Evolutionary conservation across 2,113 vertebrate genomes (phyloP).

Genomic region (Coptodon bakossiorum): DNA sequence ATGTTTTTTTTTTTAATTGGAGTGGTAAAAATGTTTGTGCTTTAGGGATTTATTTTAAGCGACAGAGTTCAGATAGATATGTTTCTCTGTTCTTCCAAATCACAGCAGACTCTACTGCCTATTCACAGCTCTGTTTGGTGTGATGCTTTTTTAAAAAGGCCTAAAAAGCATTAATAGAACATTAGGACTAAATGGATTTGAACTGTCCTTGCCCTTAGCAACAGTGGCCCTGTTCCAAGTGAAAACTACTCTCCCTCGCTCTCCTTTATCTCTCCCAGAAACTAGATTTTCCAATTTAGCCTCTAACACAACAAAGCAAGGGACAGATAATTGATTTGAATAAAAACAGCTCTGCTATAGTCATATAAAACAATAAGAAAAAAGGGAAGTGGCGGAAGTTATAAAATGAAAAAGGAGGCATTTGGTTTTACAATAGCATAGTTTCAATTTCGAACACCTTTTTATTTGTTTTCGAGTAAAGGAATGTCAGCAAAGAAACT

Average conservation of each 20-base stretch:
- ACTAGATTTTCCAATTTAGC: slow-evolving; percentile 42
- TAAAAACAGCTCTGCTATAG: neutral
- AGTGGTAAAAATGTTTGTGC: neutral
- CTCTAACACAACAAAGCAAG: slow-evolving; percentile 10
- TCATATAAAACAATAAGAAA: neutral
- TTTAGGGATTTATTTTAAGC: neutral
- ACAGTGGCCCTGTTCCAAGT: slow-evolving; percentile 47
- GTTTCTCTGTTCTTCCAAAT: neutral
- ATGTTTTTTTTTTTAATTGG: accelerated
- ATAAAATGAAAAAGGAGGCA: neutral
- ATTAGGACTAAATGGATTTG: slow-evolving; percentile 66
- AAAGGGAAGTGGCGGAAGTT: neutral
- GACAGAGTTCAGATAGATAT: neutral
- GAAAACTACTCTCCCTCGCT: slow-evolving; percentile 19
- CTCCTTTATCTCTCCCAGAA: slow-evolving; percentile 18
- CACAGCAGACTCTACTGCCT: neutral
- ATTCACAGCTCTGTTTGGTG: neutral
- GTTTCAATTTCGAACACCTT: slow-evolving; percentile 23
- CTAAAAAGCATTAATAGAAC: slow-evolving; percentile 57
- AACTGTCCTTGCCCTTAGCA: slow-evolving; percentile 57
- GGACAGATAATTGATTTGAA: neutral
- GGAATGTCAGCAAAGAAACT: slow-evolving; percentile 44
- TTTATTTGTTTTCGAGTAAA: slow-evolving; percentile 30
- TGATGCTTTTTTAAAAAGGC: slow-evolving; percentile 26
- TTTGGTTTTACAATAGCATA: neutral